Evolutionary conservation across 2,797 vertebrate species (phyloP).

Genomic region (Semotilus atromaculatus): DNA sequence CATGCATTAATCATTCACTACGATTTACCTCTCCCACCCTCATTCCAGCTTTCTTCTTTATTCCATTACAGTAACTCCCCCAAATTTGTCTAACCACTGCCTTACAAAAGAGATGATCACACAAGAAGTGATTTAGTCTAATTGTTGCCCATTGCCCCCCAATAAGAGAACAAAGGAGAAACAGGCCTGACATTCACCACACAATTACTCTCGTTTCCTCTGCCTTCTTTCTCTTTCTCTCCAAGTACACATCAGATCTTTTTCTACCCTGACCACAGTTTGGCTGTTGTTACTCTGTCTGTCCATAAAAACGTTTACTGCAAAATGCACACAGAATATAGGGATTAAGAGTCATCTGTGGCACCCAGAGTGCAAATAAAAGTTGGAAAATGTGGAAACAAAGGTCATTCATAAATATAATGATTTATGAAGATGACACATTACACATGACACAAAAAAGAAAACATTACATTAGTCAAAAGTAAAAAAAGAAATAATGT

Average conservation of each 20-base stretch:
- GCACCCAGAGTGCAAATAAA: constrained; percentile 4
- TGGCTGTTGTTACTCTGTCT: constrained; percentile 61
- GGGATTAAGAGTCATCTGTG: constrained; percentile 51
- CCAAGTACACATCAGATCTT: constrained; percentile 64
- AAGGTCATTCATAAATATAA: background rate
- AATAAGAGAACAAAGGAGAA: constrained; percentile 56
- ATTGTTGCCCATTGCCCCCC: constrained; percentile 52
- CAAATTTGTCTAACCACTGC: constrained; percentile 15
- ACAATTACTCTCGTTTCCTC: background rate
- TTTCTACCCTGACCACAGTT: constrained; percentile 64
- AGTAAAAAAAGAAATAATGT: background rate
- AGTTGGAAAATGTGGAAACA: constrained; percentile 23
- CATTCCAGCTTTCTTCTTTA: constrained; percentile 3
- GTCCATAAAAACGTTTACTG: constrained; percentile 49
- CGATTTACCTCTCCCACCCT: constrained; percentile 22
- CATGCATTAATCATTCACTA: constrained; percentile 46
- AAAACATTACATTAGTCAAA: background rate
- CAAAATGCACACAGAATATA: constrained; percentile 47
- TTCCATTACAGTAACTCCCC: constrained; percentile 8
- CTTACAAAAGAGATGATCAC: constrained; percentile 62
- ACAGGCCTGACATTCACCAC: constrained; percentile 36
- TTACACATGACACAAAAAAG: too few relatives aligned
- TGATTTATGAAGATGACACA: constrained; percentile 3
- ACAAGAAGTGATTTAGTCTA: constrained; percentile 56
- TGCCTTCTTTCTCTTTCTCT: constrained; percentile 25